These are phyloP conservation scores for Acridotheres tristis DNA, from an alignment of 2,797 vertebrate genomes.

Conservation along the genomic window DNA sequence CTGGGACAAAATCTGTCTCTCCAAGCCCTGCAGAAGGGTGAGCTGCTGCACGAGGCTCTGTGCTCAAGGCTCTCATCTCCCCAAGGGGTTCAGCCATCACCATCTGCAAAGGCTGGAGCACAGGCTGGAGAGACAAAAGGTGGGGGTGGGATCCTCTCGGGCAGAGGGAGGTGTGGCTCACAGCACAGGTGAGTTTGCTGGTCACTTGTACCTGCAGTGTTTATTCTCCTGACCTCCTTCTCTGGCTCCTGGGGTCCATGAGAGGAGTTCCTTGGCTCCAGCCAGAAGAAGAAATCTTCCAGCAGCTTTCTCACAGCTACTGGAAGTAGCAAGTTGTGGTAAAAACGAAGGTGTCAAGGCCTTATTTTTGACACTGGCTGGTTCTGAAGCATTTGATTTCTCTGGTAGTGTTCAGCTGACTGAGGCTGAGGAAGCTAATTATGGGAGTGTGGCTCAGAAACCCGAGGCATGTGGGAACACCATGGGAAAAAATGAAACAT, in stretches of 20 bases:
- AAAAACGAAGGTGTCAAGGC: not conserved
- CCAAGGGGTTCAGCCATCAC: no score
- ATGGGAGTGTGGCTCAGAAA: fast-evolving
- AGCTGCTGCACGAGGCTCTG: not conserved
- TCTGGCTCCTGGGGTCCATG: not conserved
- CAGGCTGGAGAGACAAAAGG: not conserved
- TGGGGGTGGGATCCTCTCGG: not conserved
- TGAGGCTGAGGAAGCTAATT: not conserved
- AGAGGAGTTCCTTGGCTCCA: not conserved
- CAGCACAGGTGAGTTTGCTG: not conserved
- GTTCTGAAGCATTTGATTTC: conserved; percentile 30
- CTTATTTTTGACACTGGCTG: not conserved
- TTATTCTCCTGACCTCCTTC: not conserved
- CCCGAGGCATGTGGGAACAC: not conserved
- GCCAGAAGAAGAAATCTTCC: not conserved
- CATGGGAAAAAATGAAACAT: not conserved
- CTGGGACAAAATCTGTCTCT: not conserved
- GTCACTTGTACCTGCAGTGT: not conserved
- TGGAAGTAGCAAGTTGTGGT: not conserved
- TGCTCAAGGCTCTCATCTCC: not conserved
- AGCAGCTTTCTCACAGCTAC: not conserved
- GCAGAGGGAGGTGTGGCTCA: not conserved
- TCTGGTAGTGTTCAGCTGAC: not conserved
- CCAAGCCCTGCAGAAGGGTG: not conserved
- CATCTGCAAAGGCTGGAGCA: not conserved